A percentile compares a stretch with the other conserved stretches of the same genome.
Evolutionary conservation across 2,888 invertebrate species (phyloP).

Genomic region (Drosophila pseudotakahashii): DNA sequence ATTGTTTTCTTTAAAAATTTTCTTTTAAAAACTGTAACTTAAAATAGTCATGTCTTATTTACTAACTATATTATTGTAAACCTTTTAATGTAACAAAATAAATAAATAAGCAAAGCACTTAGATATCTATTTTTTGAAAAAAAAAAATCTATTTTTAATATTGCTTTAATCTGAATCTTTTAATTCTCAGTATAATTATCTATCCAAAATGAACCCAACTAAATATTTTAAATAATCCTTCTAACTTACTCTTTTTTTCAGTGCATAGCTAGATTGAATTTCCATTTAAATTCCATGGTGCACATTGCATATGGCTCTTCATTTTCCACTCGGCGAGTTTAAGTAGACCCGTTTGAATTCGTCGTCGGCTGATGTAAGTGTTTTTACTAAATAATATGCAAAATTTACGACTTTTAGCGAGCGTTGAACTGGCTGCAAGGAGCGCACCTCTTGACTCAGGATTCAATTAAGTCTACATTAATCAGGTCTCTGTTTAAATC

Average conservation of each 20-base stretch:
- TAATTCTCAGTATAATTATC: too few relatives aligned
- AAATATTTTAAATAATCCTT: not conserved
- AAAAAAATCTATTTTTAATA: too few relatives aligned
- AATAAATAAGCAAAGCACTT: too few relatives aligned
- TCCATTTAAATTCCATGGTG: conserved; percentile 41
- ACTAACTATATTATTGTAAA: too few relatives aligned
- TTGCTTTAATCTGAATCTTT: too few relatives aligned
- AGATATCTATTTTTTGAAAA: too few relatives aligned
- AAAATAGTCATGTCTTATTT: too few relatives aligned
- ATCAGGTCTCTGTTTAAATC: conserved; percentile 23
- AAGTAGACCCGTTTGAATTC: conserved; percentile 29
- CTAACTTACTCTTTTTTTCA: not conserved
- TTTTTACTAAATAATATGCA: conserved; percentile 39
- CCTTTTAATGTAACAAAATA: too few relatives aligned
- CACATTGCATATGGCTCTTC: conserved; percentile 31
- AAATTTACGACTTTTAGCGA: conserved; percentile 43
- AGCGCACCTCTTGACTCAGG: conserved; percentile 25
- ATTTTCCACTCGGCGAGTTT: conserved; percentile 18
- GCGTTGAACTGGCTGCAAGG: conserved; percentile 28
- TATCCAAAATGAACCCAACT: too few relatives aligned
- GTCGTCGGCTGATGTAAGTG: conserved; percentile 7
- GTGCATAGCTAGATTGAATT: conserved; percentile 34
- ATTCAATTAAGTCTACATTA: conserved; percentile 45
- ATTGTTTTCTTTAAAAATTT: too few relatives aligned
- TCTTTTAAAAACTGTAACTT: too few relatives aligned